Evolutionary conservation across 1,140 invertebrate species (phyloP).

Genomic region (Archivesica marissinica): DNA sequence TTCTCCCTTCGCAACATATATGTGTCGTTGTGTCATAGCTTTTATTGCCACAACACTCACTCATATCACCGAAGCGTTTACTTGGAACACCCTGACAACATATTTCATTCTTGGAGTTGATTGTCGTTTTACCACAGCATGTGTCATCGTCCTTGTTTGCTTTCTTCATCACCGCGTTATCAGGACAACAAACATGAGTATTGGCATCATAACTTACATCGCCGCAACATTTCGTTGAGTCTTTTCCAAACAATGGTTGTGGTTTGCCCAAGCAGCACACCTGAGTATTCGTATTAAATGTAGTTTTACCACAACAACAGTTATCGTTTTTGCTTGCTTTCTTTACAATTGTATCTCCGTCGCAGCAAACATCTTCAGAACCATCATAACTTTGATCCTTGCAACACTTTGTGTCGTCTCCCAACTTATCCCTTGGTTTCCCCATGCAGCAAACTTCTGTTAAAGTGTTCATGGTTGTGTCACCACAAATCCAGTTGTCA

Average conservation of each 20-base stretch:
- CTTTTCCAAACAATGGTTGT: background rate
- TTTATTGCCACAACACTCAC: constrained; percentile 29
- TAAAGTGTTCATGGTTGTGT: constrained; percentile 51
- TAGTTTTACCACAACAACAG: constrained; percentile 53
- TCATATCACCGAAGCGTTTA: constrained; percentile 37
- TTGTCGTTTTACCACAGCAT: constrained; percentile 52
- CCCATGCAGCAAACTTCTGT: constrained; percentile 53
- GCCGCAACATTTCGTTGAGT: constrained; percentile 49
- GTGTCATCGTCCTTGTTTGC: constrained; percentile 41
- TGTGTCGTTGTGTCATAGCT: constrained; percentile 30
- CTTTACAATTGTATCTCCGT: constrained; percentile 18
- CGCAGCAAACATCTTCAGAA: constrained; percentile 41
- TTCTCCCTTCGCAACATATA: constrained; percentile 44
- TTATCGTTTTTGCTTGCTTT: constrained; percentile 49
- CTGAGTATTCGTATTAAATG: constrained; percentile 52
- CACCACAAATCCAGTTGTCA: constrained; percentile 53
- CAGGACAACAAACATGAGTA: constrained; percentile 36
- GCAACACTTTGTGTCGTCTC: constrained; percentile 41
- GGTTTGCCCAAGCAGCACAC: constrained; percentile 48
- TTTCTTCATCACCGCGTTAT: constrained; percentile 8
- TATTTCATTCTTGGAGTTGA: constrained; percentile 36
- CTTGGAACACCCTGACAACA: constrained; percentile 50
- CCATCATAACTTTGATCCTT: constrained; percentile 43
- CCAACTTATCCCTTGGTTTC: constrained; percentile 39
- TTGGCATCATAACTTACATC: constrained; percentile 43